phyloP scores from a whole-genome alignment of 2,888 invertebrate species.

The Plebejus argus region DNA sequence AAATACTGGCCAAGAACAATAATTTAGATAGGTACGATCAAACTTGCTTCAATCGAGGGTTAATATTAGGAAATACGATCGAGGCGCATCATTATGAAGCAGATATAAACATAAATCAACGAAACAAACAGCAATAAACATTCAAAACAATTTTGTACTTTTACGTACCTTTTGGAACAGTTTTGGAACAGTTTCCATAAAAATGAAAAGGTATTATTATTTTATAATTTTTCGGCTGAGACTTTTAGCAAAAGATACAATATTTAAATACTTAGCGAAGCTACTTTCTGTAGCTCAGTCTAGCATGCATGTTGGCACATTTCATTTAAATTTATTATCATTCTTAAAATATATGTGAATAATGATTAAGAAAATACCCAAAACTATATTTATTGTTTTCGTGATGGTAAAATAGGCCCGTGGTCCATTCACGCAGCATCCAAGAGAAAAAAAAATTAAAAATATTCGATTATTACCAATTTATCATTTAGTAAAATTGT shows the following conservation, averaged over 20 bases:
- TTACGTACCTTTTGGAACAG: conserved; percentile 28
- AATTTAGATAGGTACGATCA: neutral
- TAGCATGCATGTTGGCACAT: conserved; percentile 18
- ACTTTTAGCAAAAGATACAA: conserved; percentile 20
- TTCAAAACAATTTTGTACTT: conserved; percentile 7
- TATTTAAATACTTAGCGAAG: neutral
- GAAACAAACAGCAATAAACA: conserved; percentile 19
- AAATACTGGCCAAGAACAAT: neutral
- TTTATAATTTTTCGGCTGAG: neutral
- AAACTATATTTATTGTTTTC: conserved; percentile 28
- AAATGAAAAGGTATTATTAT: conserved; percentile 9
- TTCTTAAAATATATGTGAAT: conserved; percentile 24
- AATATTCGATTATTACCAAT: conserved; percentile 27
- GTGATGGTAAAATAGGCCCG: conserved; percentile 27
- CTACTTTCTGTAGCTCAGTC: conserved; percentile 13
- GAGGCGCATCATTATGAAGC: conserved; percentile 16
- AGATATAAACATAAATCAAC: neutral
- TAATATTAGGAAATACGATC: neutral
- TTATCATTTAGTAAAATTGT: conserved; percentile 21
- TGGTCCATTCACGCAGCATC: conserved; percentile 31
- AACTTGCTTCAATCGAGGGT: neutral
- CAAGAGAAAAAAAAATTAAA: conserved; percentile 30
- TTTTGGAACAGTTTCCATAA: conserved; percentile 24
- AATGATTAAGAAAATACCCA: conserved; percentile 26
- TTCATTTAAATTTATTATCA: conserved; percentile 10